Evolutionary conservation across 2,797 vertebrate genomes (phyloP).

Genomic region (Sorex maritimensis): DNA sequence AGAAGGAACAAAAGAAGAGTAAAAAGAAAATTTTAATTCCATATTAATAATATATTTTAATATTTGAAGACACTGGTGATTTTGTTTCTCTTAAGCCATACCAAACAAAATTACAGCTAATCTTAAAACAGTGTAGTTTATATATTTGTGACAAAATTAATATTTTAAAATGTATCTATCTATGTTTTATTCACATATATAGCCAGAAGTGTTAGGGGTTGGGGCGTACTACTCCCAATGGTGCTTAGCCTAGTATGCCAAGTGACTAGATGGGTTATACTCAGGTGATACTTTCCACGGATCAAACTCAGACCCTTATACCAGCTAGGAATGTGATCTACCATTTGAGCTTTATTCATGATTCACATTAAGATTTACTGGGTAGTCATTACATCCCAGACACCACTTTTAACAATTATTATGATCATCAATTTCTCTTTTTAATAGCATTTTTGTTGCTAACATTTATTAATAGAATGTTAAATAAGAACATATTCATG

Average conservation of each 20-base stretch:
- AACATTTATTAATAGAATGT: not conserved
- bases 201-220: too few species aligned
- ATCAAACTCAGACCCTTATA: too few species aligned
- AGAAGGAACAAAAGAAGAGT: not conserved
- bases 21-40: slow-evolving; percentile 28
- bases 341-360: too few species aligned
- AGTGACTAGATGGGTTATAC: too few species aligned
- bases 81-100: not conserved
- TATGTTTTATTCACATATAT: too few species aligned
- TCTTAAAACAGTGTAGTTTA: not conserved
- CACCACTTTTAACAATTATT: not conserved
- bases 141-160: not conserved
- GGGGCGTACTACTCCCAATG: too few species aligned
- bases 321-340: too few species aligned
- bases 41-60: not conserved
- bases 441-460: not conserved
- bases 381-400: not conserved
- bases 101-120: not conserved
- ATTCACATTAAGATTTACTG: not conserved
- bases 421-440: not conserved
- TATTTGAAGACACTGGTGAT: not conserved
- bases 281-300: too few species aligned
- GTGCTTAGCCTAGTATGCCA: too few species aligned
- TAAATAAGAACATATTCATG: not conserved
- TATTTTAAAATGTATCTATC: too few species aligned